Percentiles rank a stretch among this genome's conserved stretches.
phyloP scores from a whole-genome alignment of 2,113 vertebrate species.

The Oncorhynchus keta region DNA sequence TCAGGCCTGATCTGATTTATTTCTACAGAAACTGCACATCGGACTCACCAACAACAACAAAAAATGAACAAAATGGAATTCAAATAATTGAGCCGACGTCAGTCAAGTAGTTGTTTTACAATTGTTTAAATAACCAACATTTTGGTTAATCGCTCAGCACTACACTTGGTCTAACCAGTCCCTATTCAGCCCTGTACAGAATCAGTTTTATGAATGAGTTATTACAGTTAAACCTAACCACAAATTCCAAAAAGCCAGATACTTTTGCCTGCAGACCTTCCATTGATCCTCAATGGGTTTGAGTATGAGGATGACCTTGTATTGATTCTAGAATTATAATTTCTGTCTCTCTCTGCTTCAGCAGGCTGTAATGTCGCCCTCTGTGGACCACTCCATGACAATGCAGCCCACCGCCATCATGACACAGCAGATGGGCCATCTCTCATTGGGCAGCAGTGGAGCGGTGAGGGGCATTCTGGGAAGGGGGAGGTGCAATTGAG shows the following conservation, averaged over 20 bases:
- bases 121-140: no score
- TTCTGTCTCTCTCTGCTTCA: slow-evolving; percentile 28
- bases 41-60: no score
- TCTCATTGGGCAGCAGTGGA: slow-evolving; percentile 92
- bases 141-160: no score
- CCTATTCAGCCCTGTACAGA: background rate
- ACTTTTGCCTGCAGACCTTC: background rate
- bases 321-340: background rate
- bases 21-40: no score
- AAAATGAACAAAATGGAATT: no score
- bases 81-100: no score
- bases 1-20: no score
- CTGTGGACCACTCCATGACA: slow-evolving; percentile 92
- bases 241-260: background rate
- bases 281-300: background rate
- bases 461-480: slow-evolving; percentile 75
- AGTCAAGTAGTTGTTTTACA: no score
- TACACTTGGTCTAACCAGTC: no score
- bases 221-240: background rate
- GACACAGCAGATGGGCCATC: slow-evolving; percentile 98
- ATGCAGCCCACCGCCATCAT: slow-evolving; percentile 95
- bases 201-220: background rate
- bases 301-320: background rate
- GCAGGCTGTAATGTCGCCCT: slow-evolving; percentile 72
- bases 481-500: no score